These are phyloP conservation scores for Euphysa ruthae DNA, from an alignment of 30 jellyfish, hydroid and myxozoan species.

Conservation along the genomic window DNA sequence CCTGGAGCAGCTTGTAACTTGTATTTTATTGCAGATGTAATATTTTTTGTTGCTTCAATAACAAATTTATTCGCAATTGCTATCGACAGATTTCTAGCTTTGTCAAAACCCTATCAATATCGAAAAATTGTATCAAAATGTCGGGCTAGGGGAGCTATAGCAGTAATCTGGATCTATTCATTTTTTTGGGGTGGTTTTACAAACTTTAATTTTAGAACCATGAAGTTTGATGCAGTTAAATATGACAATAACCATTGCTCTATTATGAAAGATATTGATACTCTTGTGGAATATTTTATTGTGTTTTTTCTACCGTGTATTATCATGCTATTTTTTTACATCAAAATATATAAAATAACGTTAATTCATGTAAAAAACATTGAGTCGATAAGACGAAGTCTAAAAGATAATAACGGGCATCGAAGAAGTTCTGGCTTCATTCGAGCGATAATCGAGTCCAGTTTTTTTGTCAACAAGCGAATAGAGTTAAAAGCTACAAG, in stretches of 20 bases:
- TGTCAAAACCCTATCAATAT: constrained; percentile 57
- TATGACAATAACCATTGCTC: background rate
- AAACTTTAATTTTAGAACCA: constrained; percentile 21
- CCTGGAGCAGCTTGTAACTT: constrained; percentile 34
- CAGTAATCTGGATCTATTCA: constrained; percentile 41
- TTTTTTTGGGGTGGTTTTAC: constrained; percentile 30
- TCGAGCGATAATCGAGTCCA: background rate
- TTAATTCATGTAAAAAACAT: constrained; percentile 37
- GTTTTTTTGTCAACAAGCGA: background rate
- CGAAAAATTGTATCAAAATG: constrained; percentile 26
- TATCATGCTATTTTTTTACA: constrained; percentile 43
- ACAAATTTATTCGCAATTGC: constrained; percentile 64
- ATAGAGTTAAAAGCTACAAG: constrained; percentile 22
- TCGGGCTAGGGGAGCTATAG: constrained; percentile 29
- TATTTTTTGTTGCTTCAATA: constrained; percentile 50
- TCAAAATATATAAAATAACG: constrained; percentile 46
- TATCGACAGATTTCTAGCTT: constrained; percentile 62
- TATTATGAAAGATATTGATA: background rate
- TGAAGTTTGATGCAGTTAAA: constrained; percentile 18
- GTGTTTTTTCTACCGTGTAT: constrained; percentile 46
- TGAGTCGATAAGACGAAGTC: constrained; percentile 9
- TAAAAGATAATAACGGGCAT: background rate
- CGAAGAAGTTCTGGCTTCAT: background rate
- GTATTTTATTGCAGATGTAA: constrained; percentile 43
- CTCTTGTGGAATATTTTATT: constrained; percentile 7